Base-by-base conservation (phyloP, 2,113 vertebrate genomes). In the Myodes glareolus region DNA sequence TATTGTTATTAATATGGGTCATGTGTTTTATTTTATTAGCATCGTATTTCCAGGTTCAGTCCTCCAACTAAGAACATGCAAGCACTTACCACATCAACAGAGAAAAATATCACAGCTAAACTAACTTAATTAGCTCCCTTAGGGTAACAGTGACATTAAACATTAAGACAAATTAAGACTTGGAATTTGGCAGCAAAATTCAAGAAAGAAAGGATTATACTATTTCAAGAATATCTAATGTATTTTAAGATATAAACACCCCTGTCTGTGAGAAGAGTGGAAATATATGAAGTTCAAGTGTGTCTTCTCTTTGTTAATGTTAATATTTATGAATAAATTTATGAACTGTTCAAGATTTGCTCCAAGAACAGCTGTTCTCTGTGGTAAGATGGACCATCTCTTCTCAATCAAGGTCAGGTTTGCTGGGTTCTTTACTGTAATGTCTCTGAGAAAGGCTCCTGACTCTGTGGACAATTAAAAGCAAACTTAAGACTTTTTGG, bases 111-210 rank as follows among this genome's bases (percentile, higher is more conserved):
- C 65, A 55, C 77, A 68, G 70, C 27, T 55, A 85, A 80, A 77
- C 70, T 45, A 65, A 77, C n/a, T 91, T 94, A 93, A 92, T 92
- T 91, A 85, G 72, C 21, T 91, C 31, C 23, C 23, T 67, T n/a
- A 88, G 73, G 68, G 50, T 78, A 21, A 72, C 2, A 27, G 17
- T 65, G 52, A 90, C 77, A 88, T 72, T 77, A 94, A 78, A n/a
- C 14, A 67, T 78, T 78, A 88, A 72, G 67, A 76, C 29, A 92
- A 88, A 76, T 14, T 77, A 39, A 31, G 88, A 84, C 8, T 2
- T 73, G n/a, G 3, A 36, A 31, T 33, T 27, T 72, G 1, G 55
- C 19, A 70, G 19, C 3, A 77, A 65, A 52, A 81, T 81, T 13
- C 5, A 80, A 36, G 6, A 90, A 77, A 29, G 68, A 33, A 87